Evolutionary conservation across 1,140 invertebrate genomes (phyloP).

Genomic region (Eriosoma lanigerum): DNA sequence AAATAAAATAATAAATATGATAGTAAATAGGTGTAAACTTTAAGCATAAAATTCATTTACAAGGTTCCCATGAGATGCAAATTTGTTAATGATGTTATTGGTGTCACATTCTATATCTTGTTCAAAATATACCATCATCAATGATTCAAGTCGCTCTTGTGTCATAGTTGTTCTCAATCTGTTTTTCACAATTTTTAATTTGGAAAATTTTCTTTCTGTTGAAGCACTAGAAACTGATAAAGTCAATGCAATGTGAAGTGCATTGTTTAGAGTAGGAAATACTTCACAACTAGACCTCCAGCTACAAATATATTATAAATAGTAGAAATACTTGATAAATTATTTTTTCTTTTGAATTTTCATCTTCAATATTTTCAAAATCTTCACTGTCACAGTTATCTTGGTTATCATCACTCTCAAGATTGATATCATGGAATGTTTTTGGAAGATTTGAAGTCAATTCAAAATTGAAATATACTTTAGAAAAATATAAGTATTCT

Average conservation of each 20-base stretch:
- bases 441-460: conserved; percentile 4
- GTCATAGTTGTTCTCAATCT: neutral
- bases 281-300: conserved; percentile 1
- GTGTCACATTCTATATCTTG: neutral
- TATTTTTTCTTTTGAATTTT: conserved; percentile 7
- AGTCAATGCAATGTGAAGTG: neutral
- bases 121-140: neutral
- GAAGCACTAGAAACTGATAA: neutral
- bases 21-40: conserved; percentile 4
- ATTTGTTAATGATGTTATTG: conserved; percentile 7
- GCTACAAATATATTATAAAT: neutral
- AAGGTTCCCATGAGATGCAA: conserved; percentile 15
- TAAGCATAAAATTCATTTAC: conserved; percentile 11
- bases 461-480: neutral
- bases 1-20: conserved; percentile 7
- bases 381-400: neutral
- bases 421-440: neutral
- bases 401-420: too few relatives aligned
- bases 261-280: conserved; percentile 6
- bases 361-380: conserved; percentile 1
- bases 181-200: conserved; percentile 2
- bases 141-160: neutral
- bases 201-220: neutral
- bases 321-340: conserved; percentile 6
- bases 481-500: neutral